phyloP scores from a whole-genome alignment of 2,888 invertebrate genomes.

The Anoplius nigerrimus region DNA sequence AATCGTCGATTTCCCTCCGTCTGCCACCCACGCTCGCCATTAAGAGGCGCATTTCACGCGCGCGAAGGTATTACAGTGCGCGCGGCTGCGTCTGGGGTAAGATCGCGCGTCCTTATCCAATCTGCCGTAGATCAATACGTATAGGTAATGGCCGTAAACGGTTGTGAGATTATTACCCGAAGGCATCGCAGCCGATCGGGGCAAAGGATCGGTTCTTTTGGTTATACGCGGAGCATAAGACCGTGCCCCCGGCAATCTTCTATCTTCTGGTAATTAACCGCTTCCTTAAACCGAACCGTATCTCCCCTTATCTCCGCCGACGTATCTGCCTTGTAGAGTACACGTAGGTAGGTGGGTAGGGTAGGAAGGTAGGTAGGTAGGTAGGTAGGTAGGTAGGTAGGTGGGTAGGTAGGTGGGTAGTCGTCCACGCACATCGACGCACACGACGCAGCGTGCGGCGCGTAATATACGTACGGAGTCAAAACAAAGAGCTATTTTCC shows the following conservation, averaged over 20 bases:
- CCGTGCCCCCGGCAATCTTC: slow-evolving; percentile 58
- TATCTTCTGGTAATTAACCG: slow-evolving; percentile 70
- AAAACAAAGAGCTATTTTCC: slow-evolving; percentile 62
- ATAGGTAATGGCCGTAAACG: slow-evolving; percentile 38
- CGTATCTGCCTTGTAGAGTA: slow-evolving; percentile 48
- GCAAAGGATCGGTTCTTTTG: slow-evolving; percentile 48
- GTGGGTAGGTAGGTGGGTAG: no score
- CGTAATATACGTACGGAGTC: slow-evolving; percentile 11
- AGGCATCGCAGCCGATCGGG: slow-evolving; percentile 41
- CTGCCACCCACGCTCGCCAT: background rate
- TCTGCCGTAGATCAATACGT: slow-evolving; percentile 24
- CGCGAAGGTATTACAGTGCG: no score
- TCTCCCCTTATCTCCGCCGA: slow-evolving; percentile 64
- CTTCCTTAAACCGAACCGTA: slow-evolving; percentile 69
- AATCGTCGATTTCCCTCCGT: slow-evolving; percentile 4
- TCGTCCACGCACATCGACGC: background rate
- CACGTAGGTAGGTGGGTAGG: background rate
- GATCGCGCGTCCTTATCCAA: slow-evolving; percentile 1
- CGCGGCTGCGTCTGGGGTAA: background rate
- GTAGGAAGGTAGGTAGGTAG: background rate
- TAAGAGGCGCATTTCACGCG: background rate
- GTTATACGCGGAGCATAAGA: slow-evolving; percentile 48
- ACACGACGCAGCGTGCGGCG: no score
- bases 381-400: background rate
- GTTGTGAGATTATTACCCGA: slow-evolving; percentile 47